Percentiles rank a stretch among this genome's conserved stretches.
phyloP scores from a whole-genome alignment of 1,140 invertebrate species.

The Drosophila littoralis region DNA sequence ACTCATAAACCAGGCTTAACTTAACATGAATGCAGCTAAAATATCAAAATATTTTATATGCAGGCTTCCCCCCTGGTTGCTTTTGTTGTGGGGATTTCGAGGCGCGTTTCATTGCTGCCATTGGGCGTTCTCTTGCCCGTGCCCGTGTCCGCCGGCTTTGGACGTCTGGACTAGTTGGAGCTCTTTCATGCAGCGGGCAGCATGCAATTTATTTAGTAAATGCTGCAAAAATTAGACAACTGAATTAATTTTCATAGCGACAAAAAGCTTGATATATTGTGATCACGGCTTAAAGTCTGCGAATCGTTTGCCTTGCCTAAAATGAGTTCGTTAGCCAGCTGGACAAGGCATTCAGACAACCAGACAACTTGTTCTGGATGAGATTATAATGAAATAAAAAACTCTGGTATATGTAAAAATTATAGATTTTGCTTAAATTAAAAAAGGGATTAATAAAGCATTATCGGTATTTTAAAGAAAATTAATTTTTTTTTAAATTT shows the following conservation, averaged over 20 bases:
- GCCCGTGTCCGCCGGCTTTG: slow-evolving; percentile 11
- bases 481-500: too few relatives aligned
- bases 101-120: slow-evolving; percentile 41
- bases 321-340: slow-evolving; percentile 62
- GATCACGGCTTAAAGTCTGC: slow-evolving; percentile 48
- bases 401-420: not conserved
- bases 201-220: slow-evolving; percentile 75
- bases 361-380: slow-evolving; percentile 10
- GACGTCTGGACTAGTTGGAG: slow-evolving; percentile 6
- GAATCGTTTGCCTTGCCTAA: slow-evolving; percentile 29
- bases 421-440: too few relatives aligned
- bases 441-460: too few relatives aligned
- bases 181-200: slow-evolving; percentile 38
- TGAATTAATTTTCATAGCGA: slow-evolving; percentile 77
- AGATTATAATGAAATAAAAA: not conserved
- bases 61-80: slow-evolving; percentile 14
- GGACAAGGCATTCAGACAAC: slow-evolving; percentile 5
- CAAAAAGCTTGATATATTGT: slow-evolving; percentile 81
- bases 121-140: slow-evolving; percentile 3
- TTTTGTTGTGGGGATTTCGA: slow-evolving; percentile 39
- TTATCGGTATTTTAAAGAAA: too few relatives aligned
- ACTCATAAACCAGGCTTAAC: slow-evolving; percentile 82
- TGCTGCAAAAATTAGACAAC: slow-evolving; percentile 78
- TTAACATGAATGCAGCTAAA: slow-evolving; percentile 80
- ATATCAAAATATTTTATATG: slow-evolving; percentile 82